Conservation (phyloP, 1,140 invertebrate species). For the Solenopsis fugax region DNA sequence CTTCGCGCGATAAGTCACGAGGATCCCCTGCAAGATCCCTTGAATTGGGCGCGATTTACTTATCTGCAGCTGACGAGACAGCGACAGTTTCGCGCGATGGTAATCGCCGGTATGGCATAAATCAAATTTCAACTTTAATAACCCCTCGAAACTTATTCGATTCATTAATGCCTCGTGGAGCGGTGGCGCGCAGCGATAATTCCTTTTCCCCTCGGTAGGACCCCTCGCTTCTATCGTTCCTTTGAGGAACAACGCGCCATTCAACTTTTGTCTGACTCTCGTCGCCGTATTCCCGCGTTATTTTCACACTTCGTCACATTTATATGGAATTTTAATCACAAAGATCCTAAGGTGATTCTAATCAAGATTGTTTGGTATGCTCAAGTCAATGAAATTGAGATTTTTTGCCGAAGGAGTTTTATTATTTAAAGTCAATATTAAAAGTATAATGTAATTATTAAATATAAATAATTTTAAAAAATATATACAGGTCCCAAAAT, state of each 20-base stretch:
- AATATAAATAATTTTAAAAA: too few relatives aligned
- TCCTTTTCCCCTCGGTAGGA: slow-evolving; percentile 39
- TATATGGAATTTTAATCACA: slow-evolving; percentile 48
- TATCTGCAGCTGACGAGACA: slow-evolving; percentile 56
- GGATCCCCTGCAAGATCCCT: slow-evolving; percentile 45
- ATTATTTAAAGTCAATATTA: background rate
- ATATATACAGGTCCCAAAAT: too few relatives aligned
- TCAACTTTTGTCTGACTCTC: slow-evolving; percentile 47
- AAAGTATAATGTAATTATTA: too few relatives aligned
- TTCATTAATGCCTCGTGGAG: slow-evolving; percentile 74
- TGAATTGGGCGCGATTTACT: slow-evolving; percentile 69
- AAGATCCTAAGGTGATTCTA: background rate
- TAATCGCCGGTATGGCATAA: slow-evolving; percentile 70
- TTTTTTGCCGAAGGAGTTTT: background rate
- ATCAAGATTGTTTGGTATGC: background rate
- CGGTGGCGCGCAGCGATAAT: slow-evolving; percentile 67
- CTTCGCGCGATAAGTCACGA: slow-evolving; percentile 5
- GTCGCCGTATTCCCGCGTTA: slow-evolving; percentile 4
- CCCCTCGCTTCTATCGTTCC: background rate
- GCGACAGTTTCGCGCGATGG: slow-evolving; percentile 57
- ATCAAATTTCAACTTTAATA: slow-evolving; percentile 80
- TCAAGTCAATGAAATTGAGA: background rate
- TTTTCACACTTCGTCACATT: slow-evolving; percentile 60
- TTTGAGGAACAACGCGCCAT: slow-evolving; percentile 44
- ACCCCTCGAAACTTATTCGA: slow-evolving; percentile 79